Evolutionary conservation across 2,888 invertebrate species (phyloP), one percentile per base, ranked within the genome.

Genomic region (Arge pagana): DNA sequence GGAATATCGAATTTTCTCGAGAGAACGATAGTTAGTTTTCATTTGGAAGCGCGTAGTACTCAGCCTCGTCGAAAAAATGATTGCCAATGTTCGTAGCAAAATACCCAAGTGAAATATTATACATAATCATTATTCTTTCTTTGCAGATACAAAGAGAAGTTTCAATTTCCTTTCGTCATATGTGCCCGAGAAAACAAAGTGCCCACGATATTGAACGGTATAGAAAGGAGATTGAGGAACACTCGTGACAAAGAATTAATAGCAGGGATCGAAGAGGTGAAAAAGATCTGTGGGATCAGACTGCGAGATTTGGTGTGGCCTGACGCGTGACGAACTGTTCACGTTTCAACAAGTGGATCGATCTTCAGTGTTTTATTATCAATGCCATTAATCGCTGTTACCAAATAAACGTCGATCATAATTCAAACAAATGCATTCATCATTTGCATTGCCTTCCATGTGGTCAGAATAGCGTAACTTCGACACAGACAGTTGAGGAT

Each of bases 141-240:
- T 78, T 79, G 13, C 76, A 85, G 84, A 58, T 87, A 87, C 65
- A 84, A 82, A 70, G 68, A 76, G 3, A 86, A 85, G 68, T 87
- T 86, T 69, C 81, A 82, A 19, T 87, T 87, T 66, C 86, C 87
- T 1, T 88, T 87, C 68, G 81, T 87, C 40, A 84, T 86, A 56
- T 86, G 86, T 62, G 85, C 83, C 1, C 78, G 85, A 54, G 82
- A 84, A 71, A 85, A 85, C 62, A 84, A 84, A 68, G 75, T 83
- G 7, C 72, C 79, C 42, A 79, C 82, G 4, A 85, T 87, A 59
- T 74, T 86, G 39, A 70, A 78, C 21, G 83, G 83, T 13, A 76
- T 88, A 4, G 76, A 81, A 58, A 64, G 58, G 1, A 77, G 87
- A 30, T 77, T 83, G 52, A 71, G 79, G 33, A 86, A 85, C 66